Conservation (phyloP, 2,888 invertebrate genomes). For the Gerris lacustris region DNA sequence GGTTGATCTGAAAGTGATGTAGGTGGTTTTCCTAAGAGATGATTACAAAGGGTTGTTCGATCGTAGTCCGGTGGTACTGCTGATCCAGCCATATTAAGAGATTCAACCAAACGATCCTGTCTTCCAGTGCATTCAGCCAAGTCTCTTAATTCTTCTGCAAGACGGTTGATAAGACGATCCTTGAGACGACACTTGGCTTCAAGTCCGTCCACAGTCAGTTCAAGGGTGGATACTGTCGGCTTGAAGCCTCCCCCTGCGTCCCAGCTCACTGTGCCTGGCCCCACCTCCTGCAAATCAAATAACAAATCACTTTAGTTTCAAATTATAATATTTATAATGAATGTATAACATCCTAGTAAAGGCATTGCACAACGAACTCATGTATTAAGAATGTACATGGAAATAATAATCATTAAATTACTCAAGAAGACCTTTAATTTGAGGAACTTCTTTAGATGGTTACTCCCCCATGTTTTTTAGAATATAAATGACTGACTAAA, state of each 20-base stretch:
- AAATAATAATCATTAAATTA: too few relatives aligned
- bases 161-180: slow-evolving; percentile 28
- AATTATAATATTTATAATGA: too few relatives aligned
- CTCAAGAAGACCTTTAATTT: too few relatives aligned
- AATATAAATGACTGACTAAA: too few relatives aligned
- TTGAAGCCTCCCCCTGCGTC: slow-evolving; percentile 18
- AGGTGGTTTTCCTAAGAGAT: slow-evolving; percentile 21
- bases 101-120: slow-evolving; percentile 20
- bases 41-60: slow-evolving; percentile 26
- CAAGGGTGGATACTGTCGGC: slow-evolving; percentile 20
- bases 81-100: slow-evolving; percentile 15
- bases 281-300: slow-evolving; percentile 20
- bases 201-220: slow-evolving; percentile 21
- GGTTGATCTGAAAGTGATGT: slow-evolving; percentile 6
- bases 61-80: slow-evolving; percentile 27
- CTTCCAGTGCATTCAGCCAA: slow-evolving; percentile 22
- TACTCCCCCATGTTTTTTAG: too few relatives aligned
- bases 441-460: too few relatives aligned
- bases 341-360: too few relatives aligned
- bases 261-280: slow-evolving; percentile 24
- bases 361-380: too few relatives aligned
- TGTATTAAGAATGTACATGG: too few relatives aligned
- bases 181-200: slow-evolving; percentile 23
- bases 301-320: background rate
- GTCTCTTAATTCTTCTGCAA: slow-evolving; percentile 28